phyloP scores from a whole-genome alignment of 1,140 invertebrate genomes.

The Tetraneura akinire region DNA sequence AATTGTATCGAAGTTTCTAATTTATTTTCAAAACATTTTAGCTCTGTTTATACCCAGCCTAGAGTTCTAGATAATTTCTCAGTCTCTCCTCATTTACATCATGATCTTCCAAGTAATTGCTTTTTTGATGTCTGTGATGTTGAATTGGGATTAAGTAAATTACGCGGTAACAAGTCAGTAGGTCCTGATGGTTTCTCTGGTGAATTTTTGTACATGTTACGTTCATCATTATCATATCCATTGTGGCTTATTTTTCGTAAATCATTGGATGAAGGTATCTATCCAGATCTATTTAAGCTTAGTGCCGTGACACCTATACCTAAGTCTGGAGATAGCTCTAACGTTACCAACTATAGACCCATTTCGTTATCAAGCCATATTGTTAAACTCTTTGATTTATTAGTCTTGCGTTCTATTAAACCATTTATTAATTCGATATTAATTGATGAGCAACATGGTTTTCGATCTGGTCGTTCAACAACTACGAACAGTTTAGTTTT shows the following conservation, averaged over 20 bases:
- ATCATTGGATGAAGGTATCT: neutral
- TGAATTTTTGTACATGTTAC: neutral
- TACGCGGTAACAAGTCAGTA: neutral
- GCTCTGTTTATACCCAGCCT: neutral
- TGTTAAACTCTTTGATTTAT: neutral
- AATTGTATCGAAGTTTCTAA: neutral
- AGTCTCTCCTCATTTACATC: no score
- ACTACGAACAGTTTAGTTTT: no score
- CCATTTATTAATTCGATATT: neutral
- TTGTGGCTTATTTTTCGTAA: no score
- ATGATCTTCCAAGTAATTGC: neutral
- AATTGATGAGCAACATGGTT: neutral
- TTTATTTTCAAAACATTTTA: neutral
- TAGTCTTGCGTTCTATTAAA: neutral
- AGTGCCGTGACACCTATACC: no score
- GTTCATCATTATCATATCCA: no score
- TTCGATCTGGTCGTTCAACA: no score
- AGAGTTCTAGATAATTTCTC: no score
- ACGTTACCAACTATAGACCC: neutral
- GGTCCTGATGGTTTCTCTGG: neutral
- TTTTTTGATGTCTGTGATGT: neutral
- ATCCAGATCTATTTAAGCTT: neutral
- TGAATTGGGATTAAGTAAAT: neutral
- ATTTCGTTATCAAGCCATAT: neutral
- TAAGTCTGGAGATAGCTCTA: no score